Percentiles rank a stretch among this genome's conserved stretches.
phyloP scores from a whole-genome alignment of 2,888 invertebrate genomes.

The Athrips mouffetella region DNA sequence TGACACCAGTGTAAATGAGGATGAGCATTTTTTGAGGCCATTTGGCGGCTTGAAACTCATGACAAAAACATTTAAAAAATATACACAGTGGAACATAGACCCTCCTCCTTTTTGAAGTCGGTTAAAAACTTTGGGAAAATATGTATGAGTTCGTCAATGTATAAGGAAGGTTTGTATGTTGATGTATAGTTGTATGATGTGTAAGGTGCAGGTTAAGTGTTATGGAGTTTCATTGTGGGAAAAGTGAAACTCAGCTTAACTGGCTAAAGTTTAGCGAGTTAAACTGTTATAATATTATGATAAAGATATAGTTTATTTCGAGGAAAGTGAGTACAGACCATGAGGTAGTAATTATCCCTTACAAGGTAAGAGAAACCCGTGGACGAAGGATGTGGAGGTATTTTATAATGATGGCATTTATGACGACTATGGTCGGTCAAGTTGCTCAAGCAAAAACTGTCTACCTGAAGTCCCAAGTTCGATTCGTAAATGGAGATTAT shows the following conservation, averaged over 20 bases:
- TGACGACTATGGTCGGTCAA: no score
- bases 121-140: neutral
- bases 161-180: neutral
- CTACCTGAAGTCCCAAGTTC: no score
- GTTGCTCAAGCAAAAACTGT: no score
- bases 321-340: neutral
- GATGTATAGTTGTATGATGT: neutral
- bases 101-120: no score
- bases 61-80: no score
- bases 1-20: no score
- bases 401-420: no score
- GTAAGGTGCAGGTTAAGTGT: conserved; percentile 14
- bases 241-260: conserved; percentile 2
- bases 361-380: neutral
- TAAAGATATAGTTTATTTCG: neutral
- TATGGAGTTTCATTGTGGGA: conserved; percentile 10
- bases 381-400: neutral
- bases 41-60: no score
- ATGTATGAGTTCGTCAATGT: neutral
- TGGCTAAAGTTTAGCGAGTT: no score
- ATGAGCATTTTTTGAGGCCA: no score
- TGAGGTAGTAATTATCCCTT: neutral
- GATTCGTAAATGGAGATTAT: no score
- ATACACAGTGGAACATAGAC: no score
- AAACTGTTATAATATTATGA: neutral